Percentiles rank a stretch among this genome's conserved stretches.
These are phyloP conservation scores for Ooceraea biroi DNA, from an alignment of 1,140 invertebrate species.

Conservation along the genomic window DNA sequence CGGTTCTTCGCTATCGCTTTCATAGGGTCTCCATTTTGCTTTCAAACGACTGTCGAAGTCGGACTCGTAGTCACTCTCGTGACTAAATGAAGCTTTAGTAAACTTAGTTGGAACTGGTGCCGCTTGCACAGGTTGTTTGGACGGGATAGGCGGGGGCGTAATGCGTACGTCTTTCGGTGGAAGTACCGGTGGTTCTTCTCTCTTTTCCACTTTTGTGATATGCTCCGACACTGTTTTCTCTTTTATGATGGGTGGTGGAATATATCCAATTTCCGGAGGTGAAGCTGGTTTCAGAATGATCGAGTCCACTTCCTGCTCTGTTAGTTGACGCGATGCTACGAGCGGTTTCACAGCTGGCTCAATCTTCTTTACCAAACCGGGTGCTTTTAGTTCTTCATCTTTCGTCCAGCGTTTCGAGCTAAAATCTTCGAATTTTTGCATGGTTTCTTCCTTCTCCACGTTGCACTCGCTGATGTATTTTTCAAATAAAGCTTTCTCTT, in stretches of 20 bases:
- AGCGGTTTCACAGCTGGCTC: constrained; percentile 75
- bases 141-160: constrained; percentile 83
- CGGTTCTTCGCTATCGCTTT: constrained; percentile 89
- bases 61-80: constrained; percentile 91
- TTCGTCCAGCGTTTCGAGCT: constrained; percentile 83
- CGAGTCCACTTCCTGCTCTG: constrained; percentile 53
- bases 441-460: constrained; percentile 78
- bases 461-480: constrained; percentile 82
- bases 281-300: constrained; percentile 87
- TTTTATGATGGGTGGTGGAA: constrained; percentile 82
- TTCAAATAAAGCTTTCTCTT: constrained; percentile 81
- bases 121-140: constrained; percentile 78
- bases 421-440: constrained; percentile 83
- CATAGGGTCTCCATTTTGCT: constrained; percentile 88
- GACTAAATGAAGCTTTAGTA: constrained; percentile 86
- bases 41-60: constrained; percentile 87
- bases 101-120: constrained; percentile 89
- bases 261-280: constrained; percentile 89
- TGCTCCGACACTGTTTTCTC: constrained; percentile 82
- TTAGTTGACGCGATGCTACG: constrained; percentile 74
- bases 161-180: constrained; percentile 85
- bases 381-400: constrained; percentile 86
- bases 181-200: constrained; percentile 80
- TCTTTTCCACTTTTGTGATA: constrained; percentile 87
- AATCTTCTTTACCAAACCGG: constrained; percentile 85